Conservation (phyloP, 2,888 invertebrate species). For the Apotomis betuletana region DNA sequence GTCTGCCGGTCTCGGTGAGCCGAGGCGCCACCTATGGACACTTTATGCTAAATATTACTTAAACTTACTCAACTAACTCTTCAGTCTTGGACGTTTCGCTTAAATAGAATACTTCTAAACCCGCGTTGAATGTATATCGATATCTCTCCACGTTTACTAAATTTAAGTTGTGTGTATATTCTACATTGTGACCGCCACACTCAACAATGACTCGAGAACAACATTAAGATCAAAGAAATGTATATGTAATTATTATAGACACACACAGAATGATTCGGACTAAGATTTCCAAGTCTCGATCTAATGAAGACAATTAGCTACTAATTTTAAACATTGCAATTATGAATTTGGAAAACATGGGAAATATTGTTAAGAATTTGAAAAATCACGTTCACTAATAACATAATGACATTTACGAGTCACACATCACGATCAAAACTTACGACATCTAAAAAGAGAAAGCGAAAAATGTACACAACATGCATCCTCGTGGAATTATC, state of each 20-base stretch:
- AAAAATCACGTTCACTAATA: conserved; percentile 72
- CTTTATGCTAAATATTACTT: conserved; percentile 81
- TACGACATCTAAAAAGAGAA: conserved; percentile 75
- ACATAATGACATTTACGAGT: conserved; percentile 65
- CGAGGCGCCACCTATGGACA: conserved; percentile 77
- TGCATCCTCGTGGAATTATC: conserved; percentile 59
- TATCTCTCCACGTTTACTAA: conserved; percentile 54
- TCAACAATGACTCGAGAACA: conserved; percentile 44
- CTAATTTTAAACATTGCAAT: conserved; percentile 47
- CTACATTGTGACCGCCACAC: conserved; percentile 58
- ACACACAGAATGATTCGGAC: conserved; percentile 52
- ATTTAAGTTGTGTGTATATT: conserved; percentile 54
- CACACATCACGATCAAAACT: conserved; percentile 70
- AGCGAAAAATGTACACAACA: conserved; percentile 72
- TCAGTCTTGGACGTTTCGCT: conserved; percentile 84
- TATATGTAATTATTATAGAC: conserved; percentile 47
- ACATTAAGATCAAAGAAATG: conserved; percentile 41
- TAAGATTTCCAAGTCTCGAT: conserved; percentile 46
- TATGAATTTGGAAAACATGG: conserved; percentile 47
- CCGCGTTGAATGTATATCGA: conserved; percentile 76
- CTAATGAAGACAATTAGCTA: conserved; percentile 50
- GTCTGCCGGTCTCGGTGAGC: conserved; percentile 29
- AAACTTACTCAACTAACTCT: conserved; percentile 81
- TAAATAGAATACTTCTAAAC: conserved; percentile 81
- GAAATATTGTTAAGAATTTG: conserved; percentile 63